Evolutionary conservation across 1,140 invertebrate genomes (phyloP).

Genomic region (Ridgeia piscesae): DNA sequence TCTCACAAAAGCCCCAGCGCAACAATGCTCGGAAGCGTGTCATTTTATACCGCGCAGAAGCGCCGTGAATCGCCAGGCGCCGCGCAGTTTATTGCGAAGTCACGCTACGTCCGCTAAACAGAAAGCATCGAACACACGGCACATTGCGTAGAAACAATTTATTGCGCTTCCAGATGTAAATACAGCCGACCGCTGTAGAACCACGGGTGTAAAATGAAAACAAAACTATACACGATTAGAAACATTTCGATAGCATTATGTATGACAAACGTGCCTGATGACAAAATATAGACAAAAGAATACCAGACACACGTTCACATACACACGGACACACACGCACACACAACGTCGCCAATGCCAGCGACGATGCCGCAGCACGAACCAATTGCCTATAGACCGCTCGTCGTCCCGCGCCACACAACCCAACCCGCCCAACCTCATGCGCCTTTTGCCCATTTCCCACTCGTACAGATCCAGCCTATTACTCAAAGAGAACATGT

Average conservation of each 20-base stretch:
- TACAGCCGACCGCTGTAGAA: not conserved
- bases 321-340: not conserved
- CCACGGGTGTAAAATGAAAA: constrained; percentile 5
- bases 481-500: not conserved
- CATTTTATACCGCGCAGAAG: not conserved
- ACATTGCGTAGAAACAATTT: constrained; percentile 1
- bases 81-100: not conserved
- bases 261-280: not conserved
- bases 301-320: not conserved
- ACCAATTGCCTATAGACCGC: not conserved
- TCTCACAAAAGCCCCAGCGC: not conserved
- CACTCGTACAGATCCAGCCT: not conserved
- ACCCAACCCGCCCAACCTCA: no score
- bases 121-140: not conserved
- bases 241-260: not conserved
- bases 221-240: constrained; percentile 6
- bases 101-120: not conserved
- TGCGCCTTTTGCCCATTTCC: not conserved
- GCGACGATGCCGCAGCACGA: not conserved
- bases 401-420: no score
- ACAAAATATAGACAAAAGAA: not conserved
- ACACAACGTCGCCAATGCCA: not conserved
- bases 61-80: not conserved
- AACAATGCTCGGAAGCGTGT: not conserved
- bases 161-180: not conserved